phyloP scores from a whole-genome alignment of 2,888 invertebrate species.

The Neelides folsomi region DNA sequence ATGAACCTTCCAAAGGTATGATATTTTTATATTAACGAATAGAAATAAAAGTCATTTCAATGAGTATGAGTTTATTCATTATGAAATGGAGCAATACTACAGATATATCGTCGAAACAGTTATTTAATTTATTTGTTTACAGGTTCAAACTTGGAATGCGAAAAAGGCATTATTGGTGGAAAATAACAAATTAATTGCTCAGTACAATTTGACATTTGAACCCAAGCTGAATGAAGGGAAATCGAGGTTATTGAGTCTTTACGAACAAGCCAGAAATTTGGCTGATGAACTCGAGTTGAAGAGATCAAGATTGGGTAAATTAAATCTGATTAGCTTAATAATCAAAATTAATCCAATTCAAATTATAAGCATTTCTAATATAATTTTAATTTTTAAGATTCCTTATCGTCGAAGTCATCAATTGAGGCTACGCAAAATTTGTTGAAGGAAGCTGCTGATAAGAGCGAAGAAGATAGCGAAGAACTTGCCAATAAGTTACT shows the following conservation, averaged over 20 bases:
- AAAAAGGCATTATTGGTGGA: constrained; percentile 79
- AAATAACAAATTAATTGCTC: constrained; percentile 78
- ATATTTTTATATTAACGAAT: constrained; percentile 2
- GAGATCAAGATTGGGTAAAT: constrained; percentile 60
- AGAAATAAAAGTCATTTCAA: too few relatives aligned
- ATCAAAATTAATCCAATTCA: too few relatives aligned
- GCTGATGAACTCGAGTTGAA: constrained; percentile 54
- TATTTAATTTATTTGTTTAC: constrained; percentile 34
- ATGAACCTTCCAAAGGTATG: constrained; percentile 46
- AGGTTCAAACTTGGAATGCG: constrained; percentile 57
- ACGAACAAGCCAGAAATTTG: constrained; percentile 37
- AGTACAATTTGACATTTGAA: constrained; percentile 75
- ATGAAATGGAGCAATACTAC: background rate
- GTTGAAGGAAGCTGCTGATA: constrained; percentile 78
- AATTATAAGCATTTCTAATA: too few relatives aligned
- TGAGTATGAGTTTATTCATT: constrained; percentile 2
- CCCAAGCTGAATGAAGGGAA: constrained; percentile 65
- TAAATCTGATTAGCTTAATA: too few relatives aligned
- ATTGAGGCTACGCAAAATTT: constrained; percentile 76
- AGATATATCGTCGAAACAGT: too few relatives aligned
- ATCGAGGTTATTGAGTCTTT: constrained; percentile 50
- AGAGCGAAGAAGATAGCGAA: constrained; percentile 88
- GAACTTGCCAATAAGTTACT: constrained; percentile 65
- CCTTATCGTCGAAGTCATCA: constrained; percentile 62
- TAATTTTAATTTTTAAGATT: constrained; percentile 47